These are phyloP conservation scores for Nymphalis io DNA, from an alignment of 1,140 invertebrate genomes.

Conservation along the genomic window DNA sequence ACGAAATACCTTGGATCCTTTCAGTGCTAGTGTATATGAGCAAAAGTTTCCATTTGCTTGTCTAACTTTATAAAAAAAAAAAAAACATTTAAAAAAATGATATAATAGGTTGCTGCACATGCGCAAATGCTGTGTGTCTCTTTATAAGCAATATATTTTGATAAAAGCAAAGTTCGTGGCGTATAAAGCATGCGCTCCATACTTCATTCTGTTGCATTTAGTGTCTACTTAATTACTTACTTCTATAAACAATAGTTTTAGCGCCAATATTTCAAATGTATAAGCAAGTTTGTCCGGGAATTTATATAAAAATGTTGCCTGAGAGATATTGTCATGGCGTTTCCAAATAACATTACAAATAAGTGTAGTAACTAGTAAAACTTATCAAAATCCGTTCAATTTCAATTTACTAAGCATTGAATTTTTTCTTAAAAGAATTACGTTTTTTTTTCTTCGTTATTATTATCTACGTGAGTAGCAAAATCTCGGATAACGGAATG, in stretches of 20 bases:
- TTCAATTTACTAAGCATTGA: no score
- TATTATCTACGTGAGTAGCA: conserved; percentile 6
- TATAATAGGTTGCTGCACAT: neutral
- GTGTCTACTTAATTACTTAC: conserved; percentile 18
- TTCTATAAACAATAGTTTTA: neutral
- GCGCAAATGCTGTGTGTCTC: conserved; percentile 1
- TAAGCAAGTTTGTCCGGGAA: no score
- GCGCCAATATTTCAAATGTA: neutral
- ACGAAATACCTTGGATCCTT: no score
- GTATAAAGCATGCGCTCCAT: conserved; percentile 18
- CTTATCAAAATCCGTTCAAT: no score
- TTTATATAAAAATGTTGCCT: no score
- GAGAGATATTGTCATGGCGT: no score
- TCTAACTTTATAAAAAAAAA: no score
- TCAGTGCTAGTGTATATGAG: no score
- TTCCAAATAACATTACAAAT: no score
- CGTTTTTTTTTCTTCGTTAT: conserved; percentile 7
- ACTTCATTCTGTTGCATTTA: conserved; percentile 9
- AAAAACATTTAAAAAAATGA: no score
- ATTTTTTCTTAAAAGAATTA: neutral
- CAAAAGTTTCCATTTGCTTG: no score
- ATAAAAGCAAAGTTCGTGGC: conserved; percentile 24
- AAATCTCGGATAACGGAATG: conserved; percentile 40
- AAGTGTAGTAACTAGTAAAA: no score
- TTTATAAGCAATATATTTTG: conserved; percentile 13